Evolutionary conservation across 2,888 invertebrate species (phyloP), one percentile per base, ranked within the genome.

Genomic region (Callyntrura guangdongensis): DNA sequence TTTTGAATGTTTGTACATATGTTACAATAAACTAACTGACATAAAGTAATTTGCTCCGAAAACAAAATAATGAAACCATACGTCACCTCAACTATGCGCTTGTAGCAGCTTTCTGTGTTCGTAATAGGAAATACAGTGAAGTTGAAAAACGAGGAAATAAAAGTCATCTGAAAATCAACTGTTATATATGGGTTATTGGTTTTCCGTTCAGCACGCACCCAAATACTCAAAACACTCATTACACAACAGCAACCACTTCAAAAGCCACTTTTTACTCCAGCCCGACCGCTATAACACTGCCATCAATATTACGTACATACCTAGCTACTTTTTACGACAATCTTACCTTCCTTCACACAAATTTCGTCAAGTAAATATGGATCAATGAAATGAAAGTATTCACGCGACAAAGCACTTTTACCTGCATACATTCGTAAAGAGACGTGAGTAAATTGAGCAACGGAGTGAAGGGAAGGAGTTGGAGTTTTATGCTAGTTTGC

Each of bases 331-430:
- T 67, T 67, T 77, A 77, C 53, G 77, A 49, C 6, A 25, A 22
- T 36, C 36, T 45, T 61, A 17, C 17, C 82, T 45, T 20, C 59
- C 61, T 36, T 61, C 82, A 22, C 59, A 82, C 61, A 36, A 64
- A 53, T 77, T 77, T 77, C 77, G 77, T 82, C 61, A 47, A 56
- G 5, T n/a, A 20, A 74, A 47, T 56, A 45, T 72, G 87, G 87
- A 88, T 88, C 87, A 88, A 88, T 88, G 87, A 88, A 88, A 88
- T 88, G 87, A 88, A 45, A 82, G 69, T 45, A 64, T 82, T 88
- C 56, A 81, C 82, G 53, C 69, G 61, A 77, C 14, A 25, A 25
- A 77, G 25, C 25, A 25, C 53, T 53, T 77, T 77, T 53, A 22
- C 53, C 17, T 56, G 22, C 25, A 36, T 36, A 36, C 36, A 36